These are phyloP conservation scores for Carassius carassius DNA, from an alignment of 2,113 vertebrate species.

Conservation along the genomic window DNA sequence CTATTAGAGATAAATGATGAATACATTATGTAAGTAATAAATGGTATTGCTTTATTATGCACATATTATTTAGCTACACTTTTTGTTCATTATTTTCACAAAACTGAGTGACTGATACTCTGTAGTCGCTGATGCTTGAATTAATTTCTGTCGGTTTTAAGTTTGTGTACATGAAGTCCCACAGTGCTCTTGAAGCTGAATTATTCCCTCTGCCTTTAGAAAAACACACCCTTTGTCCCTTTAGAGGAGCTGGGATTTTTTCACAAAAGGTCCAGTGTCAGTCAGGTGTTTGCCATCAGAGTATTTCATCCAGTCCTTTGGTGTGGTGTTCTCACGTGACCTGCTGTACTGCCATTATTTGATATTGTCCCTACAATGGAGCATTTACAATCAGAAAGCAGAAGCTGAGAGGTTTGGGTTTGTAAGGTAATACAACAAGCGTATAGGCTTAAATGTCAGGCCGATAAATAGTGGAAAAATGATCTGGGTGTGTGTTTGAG, in stretches of 20 bases:
- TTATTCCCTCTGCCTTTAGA: background rate
- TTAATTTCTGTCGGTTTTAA: background rate
- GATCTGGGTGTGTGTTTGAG: constrained; percentile 11
- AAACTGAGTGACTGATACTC: background rate
- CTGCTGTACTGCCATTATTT: constrained; percentile 1
- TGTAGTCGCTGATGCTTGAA: background rate
- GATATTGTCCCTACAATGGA: constrained; percentile 8
- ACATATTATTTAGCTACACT: background rate
- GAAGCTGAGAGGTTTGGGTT: constrained; percentile 1
- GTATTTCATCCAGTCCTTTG: background rate
- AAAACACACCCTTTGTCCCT: background rate
- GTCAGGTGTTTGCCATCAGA: constrained; percentile 8
- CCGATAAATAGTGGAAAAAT: constrained; percentile 9
- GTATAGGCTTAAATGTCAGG: constrained; percentile 22
- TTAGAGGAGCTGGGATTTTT: constrained; percentile 8
- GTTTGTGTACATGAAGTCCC: background rate
- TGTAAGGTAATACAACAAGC: constrained; percentile 27
- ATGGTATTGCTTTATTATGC: background rate
- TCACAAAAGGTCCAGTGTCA: constrained; percentile 31
- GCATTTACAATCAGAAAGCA: constrained; percentile 3
- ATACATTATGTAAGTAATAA: constrained; percentile 18
- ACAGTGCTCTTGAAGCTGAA: background rate
- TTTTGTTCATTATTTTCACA: background rate
- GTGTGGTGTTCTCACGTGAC: constrained; percentile 25
- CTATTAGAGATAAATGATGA: background rate